A percentile compares a stretch with the other conserved stretches of the same genome.
phyloP scores from a whole-genome alignment of 2,113 vertebrate species.

The Piprites chloris region DNA sequence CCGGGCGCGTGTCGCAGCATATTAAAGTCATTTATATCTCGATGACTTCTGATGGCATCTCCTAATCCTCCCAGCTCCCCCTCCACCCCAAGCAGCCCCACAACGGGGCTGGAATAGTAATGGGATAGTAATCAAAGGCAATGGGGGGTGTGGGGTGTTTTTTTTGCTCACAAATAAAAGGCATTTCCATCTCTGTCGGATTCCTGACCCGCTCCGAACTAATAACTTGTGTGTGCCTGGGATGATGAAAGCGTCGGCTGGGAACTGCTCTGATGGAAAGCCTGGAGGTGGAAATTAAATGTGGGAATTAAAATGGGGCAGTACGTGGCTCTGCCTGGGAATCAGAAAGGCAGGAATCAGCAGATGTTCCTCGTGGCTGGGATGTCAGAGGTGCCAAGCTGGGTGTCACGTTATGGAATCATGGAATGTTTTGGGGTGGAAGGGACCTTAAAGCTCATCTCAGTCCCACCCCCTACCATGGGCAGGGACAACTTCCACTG shows the following conservation, averaged over 20 bases:
- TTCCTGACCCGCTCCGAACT: background rate
- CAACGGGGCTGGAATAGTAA: background rate
- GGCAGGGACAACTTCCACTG: background rate
- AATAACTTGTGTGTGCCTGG: background rate
- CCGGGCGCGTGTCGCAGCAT: constrained; percentile 7
- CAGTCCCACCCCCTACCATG: background rate
- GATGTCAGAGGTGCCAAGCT: background rate
- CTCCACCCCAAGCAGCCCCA: background rate
- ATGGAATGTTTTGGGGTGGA: background rate
- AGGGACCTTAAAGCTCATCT: background rate
- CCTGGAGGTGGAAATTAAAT: background rate
- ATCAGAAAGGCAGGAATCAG: background rate
- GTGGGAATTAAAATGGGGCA: background rate
- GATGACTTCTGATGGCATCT: constrained; percentile 43
- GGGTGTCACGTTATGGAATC: background rate
- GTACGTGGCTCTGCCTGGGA: background rate
- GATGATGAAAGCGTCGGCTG: background rate
- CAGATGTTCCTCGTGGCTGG: background rate
- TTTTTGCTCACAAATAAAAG: background rate
- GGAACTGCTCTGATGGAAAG: background rate
- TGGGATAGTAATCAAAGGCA: constrained; percentile 15
- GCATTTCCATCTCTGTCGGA: constrained; percentile 1
- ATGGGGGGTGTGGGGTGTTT: background rate
- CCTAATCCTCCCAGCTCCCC: background rate
- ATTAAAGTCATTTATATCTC: constrained; percentile 50